These are phyloP conservation scores for Ceratina japonica DNA, from an alignment of 1,140 invertebrate genomes.

Conservation along the genomic window DNA sequence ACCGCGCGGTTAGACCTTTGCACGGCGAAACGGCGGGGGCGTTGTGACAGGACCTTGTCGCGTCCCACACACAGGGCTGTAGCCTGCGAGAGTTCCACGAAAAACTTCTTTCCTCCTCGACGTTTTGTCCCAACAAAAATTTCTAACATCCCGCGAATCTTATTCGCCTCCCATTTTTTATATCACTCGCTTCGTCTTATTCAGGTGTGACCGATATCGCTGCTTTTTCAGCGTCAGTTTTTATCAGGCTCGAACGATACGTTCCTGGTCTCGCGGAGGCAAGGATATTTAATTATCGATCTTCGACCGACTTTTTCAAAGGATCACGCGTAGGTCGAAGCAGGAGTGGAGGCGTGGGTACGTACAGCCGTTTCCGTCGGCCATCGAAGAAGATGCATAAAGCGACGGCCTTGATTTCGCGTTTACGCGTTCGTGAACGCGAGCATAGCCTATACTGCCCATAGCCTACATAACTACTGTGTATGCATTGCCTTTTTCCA, in stretches of 20 bases:
- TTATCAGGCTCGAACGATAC: not conserved
- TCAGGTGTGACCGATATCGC: too few relatives aligned
- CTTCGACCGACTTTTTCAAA: conserved; percentile 38
- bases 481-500: not conserved
- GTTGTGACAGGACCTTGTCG: conserved; percentile 74
- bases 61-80: conserved; percentile 74
- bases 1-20: conserved; percentile 54
- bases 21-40: conserved; percentile 68
- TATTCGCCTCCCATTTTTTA: not conserved
- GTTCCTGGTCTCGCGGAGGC: not conserved
- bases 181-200: not conserved
- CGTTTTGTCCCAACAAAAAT: conserved; percentile 1
- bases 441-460: conserved; percentile 18
- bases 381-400: conserved; percentile 45
- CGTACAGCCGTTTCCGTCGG: conserved; percentile 24
- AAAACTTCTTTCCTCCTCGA: conserved; percentile 32
- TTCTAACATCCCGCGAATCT: not conserved
- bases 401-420: conserved; percentile 47
- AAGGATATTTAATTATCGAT: conserved; percentile 38
- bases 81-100: conserved; percentile 58
- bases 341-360: conserved; percentile 5
- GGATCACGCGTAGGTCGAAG: conserved; percentile 31
- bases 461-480: conserved; percentile 43
- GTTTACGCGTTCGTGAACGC: conserved; percentile 45
- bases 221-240: not conserved